phyloP scores from a whole-genome alignment of 2,113 vertebrate species.

The Tupaia tana region DNA sequence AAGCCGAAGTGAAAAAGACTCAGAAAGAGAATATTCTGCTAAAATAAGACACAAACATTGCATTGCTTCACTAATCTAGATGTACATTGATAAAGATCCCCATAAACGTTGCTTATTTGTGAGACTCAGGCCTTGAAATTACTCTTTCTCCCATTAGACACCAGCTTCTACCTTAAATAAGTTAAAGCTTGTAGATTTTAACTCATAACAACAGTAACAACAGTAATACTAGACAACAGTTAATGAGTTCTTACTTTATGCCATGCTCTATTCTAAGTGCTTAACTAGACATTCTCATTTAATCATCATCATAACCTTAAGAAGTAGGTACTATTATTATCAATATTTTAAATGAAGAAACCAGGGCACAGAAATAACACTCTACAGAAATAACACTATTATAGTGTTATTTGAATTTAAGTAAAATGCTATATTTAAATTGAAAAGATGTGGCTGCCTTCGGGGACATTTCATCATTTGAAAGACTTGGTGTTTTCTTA shows the following conservation, averaged over 20 bases:
- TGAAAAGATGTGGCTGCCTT: neutral
- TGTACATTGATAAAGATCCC: neutral
- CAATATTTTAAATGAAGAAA: conserved; percentile 5
- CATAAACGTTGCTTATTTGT: neutral
- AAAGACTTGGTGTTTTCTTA: neutral
- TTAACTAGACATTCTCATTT: neutral
- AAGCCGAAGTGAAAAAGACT: neutral
- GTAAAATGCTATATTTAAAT: neutral
- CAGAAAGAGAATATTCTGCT: neutral
- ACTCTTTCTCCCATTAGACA: neutral
- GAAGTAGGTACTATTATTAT: neutral
- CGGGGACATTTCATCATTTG: neutral
- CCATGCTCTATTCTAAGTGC: neutral
- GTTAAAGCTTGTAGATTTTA: neutral
- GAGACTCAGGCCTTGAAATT: neutral
- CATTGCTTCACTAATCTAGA: neutral
- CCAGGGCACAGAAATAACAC: neutral
- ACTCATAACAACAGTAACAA: neutral
- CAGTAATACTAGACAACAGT: neutral
- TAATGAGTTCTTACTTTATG: neutral
- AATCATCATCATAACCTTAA: neutral
- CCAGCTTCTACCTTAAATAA: neutral
- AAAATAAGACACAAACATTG: neutral
- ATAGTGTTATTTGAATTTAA: neutral
- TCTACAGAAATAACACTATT: neutral